Evolutionary conservation across 2,113 vertebrate species (phyloP).

Genomic region (Chloebia gouldiae): DNA sequence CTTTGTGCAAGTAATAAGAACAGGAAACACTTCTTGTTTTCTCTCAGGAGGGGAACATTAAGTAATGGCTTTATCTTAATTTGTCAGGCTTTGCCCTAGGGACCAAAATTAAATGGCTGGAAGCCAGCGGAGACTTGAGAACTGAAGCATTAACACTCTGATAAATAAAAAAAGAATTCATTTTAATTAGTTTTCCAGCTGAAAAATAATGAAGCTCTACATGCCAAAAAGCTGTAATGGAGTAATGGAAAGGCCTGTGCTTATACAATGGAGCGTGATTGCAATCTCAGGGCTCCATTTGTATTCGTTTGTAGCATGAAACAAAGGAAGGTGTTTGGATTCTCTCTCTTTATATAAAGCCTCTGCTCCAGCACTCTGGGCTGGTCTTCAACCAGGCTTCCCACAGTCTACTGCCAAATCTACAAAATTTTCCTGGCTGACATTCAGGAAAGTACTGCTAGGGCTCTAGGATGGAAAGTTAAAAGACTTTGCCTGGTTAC

Average conservation of each 20-base stretch:
- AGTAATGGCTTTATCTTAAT: slow-evolving; percentile 87
- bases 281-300: slow-evolving; percentile 72
- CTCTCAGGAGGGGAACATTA: slow-evolving; percentile 79
- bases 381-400: slow-evolving; percentile 82
- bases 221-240: slow-evolving; percentile 70
- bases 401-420: slow-evolving; percentile 89
- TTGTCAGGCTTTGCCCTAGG: slow-evolving; percentile 80
- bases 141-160: slow-evolving; percentile 69
- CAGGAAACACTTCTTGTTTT: slow-evolving; percentile 88
- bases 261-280: slow-evolving; percentile 76
- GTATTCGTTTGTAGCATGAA: slow-evolving; percentile 58
- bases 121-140: slow-evolving; percentile 67
- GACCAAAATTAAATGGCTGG: slow-evolving; percentile 70
- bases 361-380: slow-evolving; percentile 72
- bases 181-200: slow-evolving; percentile 81
- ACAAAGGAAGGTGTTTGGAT: slow-evolving; percentile 80
- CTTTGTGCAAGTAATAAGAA: slow-evolving; percentile 78
- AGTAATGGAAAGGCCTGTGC: slow-evolving; percentile 72
- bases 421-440: slow-evolving; percentile 94
- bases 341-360: slow-evolving; percentile 78
- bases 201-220: slow-evolving; percentile 70
- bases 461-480: slow-evolving; percentile 90
- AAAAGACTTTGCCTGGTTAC: slow-evolving; percentile 93
- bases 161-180: slow-evolving; percentile 78
- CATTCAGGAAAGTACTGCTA: slow-evolving; percentile 96